Base-by-base conservation (phyloP, 2,888 invertebrate species). In the Limnephilus rhombicus region DNA sequence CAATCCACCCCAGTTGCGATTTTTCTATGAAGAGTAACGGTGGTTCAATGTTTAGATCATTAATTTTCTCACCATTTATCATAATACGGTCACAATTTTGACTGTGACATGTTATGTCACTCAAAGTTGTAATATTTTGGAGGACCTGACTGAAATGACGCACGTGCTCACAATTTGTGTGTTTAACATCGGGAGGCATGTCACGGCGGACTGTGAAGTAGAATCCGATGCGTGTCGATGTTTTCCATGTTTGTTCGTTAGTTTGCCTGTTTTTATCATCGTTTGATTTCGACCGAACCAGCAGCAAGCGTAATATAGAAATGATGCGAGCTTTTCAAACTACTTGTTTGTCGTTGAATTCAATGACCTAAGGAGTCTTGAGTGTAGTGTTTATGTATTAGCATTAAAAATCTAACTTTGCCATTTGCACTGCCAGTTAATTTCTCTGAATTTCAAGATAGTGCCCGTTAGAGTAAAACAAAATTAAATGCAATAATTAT, bases 101-200 rank as follows among this genome's bases (percentile, higher is more conserved):
- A 24, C 24, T 24, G 24, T 68, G 9, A 68, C 24, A n/a, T 68
- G 7, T 68, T 68, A n/a, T 68, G 68, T 68, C 68, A 68, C 68
- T 68, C 68, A 68, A n/a, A 68, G 68, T 24, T 68, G 68, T 68
- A 24, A 9, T 68, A n/a, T 68, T 68, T 24, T 68, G 68, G 7
- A 68, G 68, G 9, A n/a, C 68, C 68, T 18, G 68, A 9, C 34
- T 24, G 83, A 34, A 34, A 83, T 41, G 83, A 83, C 83, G 83
- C 83, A 83, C 83, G 83, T 83, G 83, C 83, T n/a, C 68, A 83
- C 83, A 37, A 83, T 24, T 34, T 83, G 83, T 34, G 83, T 83
- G 83, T 83, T 37, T 37, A 37, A 37, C 83, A 83, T 83, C 83
- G 34, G 83, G 83, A 83, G 83, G 37, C 83, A 18, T 83, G 83